Evolutionary conservation across 2,113 vertebrate species (phyloP).

Genomic region (Gopherus evgoodei): DNA sequence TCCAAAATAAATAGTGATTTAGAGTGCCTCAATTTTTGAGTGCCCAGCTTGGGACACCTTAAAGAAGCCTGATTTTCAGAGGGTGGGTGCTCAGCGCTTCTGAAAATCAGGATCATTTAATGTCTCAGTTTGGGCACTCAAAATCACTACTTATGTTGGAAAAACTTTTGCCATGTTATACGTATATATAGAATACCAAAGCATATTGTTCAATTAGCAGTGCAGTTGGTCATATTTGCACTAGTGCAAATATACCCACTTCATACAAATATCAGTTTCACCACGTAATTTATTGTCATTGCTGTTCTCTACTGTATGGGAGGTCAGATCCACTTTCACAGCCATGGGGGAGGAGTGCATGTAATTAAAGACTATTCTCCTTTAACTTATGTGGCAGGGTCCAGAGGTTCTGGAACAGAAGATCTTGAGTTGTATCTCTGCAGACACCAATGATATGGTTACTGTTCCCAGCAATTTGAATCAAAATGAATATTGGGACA

Average conservation of each 20-base stretch:
- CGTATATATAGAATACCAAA: not conserved
- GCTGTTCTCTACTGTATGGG: not conserved
- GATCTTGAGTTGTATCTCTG: not conserved
- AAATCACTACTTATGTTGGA: not conserved
- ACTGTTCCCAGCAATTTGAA: constrained; percentile 33
- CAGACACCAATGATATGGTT: not conserved
- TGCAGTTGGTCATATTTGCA: not conserved
- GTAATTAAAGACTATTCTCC: constrained; percentile 1
- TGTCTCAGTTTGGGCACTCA: not conserved
- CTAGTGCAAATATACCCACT: not conserved
- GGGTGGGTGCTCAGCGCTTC: not conserved
- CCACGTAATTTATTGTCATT: not conserved
- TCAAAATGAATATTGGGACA: constrained; percentile 4
- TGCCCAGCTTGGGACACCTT: not conserved
- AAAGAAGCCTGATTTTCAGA: not conserved
- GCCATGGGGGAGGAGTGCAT: too few species aligned
- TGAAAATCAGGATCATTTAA: not conserved
- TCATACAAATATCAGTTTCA: not conserved
- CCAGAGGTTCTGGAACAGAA: not conserved
- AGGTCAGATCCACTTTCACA: not conserved
- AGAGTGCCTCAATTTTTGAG: not conserved
- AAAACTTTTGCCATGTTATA: not conserved
- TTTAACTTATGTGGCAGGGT: not conserved
- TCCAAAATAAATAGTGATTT: not conserved
- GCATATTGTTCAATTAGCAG: not conserved